Evolutionary conservation across 2,113 vertebrate species (phyloP).

Genomic region (Antigone vipio): DNA sequence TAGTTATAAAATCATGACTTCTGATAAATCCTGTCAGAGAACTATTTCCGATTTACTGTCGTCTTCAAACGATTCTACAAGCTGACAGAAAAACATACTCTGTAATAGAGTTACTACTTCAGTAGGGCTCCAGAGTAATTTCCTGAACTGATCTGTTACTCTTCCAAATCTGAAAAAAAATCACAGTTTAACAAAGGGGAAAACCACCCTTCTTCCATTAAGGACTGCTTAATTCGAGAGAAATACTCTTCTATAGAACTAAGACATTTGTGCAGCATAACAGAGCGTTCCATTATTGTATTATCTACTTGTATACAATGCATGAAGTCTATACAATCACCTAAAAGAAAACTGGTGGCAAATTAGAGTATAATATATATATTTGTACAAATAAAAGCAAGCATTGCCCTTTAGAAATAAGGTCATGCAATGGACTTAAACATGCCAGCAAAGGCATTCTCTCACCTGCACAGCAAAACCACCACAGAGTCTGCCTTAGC

Average conservation of each 20-base stretch:
- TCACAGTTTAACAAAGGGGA: background rate
- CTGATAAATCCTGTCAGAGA: background rate
- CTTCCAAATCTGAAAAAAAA: background rate
- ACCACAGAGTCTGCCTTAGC: slow-evolving; percentile 98
- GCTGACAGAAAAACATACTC: background rate
- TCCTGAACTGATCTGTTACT: background rate
- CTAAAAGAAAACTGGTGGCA: background rate
- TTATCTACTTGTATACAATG: background rate
- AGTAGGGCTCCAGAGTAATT: background rate
- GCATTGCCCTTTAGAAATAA: background rate
- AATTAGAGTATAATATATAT: rapidly evolving
- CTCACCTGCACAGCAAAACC: slow-evolving; percentile 94
- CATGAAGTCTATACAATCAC: rapidly evolving
- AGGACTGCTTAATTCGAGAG: background rate
- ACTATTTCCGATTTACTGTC: background rate
- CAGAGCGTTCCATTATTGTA: background rate
- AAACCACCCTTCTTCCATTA: background rate
- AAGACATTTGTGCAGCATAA: background rate
- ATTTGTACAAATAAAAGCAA: background rate
- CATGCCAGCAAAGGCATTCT: background rate
- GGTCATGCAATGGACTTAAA: background rate
- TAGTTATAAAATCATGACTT: background rate
- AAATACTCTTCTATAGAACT: background rate
- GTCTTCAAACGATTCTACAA: background rate
- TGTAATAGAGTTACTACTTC: background rate